Conservation (phyloP, 2,888 invertebrate species). For the Zhengitettix transpicula region DNA sequence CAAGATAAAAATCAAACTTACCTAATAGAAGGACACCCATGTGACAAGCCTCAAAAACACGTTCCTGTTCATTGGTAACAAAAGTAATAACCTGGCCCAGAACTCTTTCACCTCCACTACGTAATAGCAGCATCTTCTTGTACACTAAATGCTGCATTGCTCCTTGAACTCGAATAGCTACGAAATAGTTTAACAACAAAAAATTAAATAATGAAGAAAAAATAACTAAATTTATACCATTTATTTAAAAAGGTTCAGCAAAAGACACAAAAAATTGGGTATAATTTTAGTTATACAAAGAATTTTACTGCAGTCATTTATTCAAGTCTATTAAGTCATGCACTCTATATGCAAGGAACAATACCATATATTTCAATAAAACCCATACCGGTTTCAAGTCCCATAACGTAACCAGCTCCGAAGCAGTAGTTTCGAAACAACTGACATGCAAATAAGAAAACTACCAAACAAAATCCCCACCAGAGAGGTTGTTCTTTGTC, state of each 20-base stretch:
- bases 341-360: no score
- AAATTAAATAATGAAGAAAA: no score
- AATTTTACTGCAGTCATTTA: no score
- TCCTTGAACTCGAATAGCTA: constrained; percentile 10
- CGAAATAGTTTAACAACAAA: no score
- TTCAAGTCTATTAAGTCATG: no score
- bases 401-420: constrained; percentile 11
- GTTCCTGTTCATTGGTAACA: constrained; percentile 13
- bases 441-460: constrained; percentile 7
- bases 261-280: no score
- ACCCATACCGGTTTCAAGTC: constrained; percentile 9
- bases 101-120: constrained; percentile 11
- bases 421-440: constrained; percentile 12
- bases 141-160: constrained; percentile 12
- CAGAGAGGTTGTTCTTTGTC: constrained; percentile 11
- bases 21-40: constrained; percentile 11
- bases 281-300: no score
- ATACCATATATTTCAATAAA: no score
- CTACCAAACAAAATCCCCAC: constrained; percentile 9
- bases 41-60: constrained; percentile 12
- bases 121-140: constrained; percentile 11
- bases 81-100: constrained; percentile 12
- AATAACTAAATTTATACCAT: no score
- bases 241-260: no score
- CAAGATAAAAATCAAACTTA: constrained; percentile 2